Evolutionary conservation across 1,140 invertebrate species (phyloP), one percentile per base, ranked within the genome.

Genomic region (Lordiphosa mommai): DNA sequence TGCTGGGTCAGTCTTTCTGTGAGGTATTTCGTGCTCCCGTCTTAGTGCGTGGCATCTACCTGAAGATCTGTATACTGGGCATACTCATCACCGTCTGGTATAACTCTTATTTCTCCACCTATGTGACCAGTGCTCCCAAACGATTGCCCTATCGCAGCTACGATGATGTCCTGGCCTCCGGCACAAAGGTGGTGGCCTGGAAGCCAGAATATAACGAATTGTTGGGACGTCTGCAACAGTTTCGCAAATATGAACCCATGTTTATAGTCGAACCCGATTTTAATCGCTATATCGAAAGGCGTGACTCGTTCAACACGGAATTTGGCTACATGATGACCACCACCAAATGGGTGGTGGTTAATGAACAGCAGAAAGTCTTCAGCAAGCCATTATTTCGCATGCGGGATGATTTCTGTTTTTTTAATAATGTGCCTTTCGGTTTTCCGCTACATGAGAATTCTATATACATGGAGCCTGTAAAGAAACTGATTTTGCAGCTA

Each of bases 21-120:
- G 72, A 88, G 47, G 63, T 87, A 0, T 8, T 34, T 0, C 27
- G 55, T 6, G 65, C 85, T 0, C 80, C 86, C 1, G 6, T 49
- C 2, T 37, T 79, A 0, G 52, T 88, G 6, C 63, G 86, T 0
- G 61, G 56, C 10, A 87, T 77, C 2, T 88, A 87, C 32, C 4
- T 87, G 10, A 48, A 87, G 40, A 88, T 88, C 7, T 88, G 76
- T 30, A 10, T 82, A 3, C 23, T 88, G 10, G 85, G 86, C 5
- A 70, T 88, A 10, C 44, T 88, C 5, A 56, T 88, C 2, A 86
- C 86, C 2, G 79, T 70, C 10, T 86, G 76, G 61, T 88, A 86
- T 7, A 88, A 88, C 12, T 74, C 86, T 0, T 86, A 80, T 38
- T 88, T 88, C 37, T 82, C 86, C 7, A 68, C 86, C 13, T 88